Base-by-base conservation (phyloP, 2,797 vertebrate genomes). In the Alauda arvensis region DNA sequence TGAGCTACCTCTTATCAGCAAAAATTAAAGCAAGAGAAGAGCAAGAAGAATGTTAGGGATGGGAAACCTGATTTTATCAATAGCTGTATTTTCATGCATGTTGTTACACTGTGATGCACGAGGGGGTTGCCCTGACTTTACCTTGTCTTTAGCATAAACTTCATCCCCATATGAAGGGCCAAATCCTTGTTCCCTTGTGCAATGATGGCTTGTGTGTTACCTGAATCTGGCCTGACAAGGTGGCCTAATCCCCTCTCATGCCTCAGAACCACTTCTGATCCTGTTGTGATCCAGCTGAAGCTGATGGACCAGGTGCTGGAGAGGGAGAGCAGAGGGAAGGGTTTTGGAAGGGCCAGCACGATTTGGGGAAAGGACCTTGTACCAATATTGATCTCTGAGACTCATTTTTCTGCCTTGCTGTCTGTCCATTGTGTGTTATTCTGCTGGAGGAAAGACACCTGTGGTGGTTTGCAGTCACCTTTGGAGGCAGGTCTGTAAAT, bases 1-100 rank as follows among this genome's bases (percentile, higher is more conserved):
- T 14, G 25, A 92, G 34, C 56, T 90, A 70, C 60, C 31, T 78
- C 68, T 81, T 70, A 85, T 70, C 65, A 77, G 46, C 42, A 90
- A 70, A 66, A 87, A 52, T 39, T 57, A 67, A 72, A 77, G 31
- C 49, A 71, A 71, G 76, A 39, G 40, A 59, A 83, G 77, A 66
- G 42, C 53, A 80, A 74, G 16, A 13, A 12, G 6, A 31, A 23
- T 45, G 3, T 67, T 72, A 57, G 39, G 45, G 39, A 74, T 42
- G 45, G 59, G 51, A 92, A 82, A 68, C 40, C 37, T 39, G 65
- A 23, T 67, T 10, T 4, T 67, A 59, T 46, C 42, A 61, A 23
- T 63, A 69, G 75, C 55, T 75, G 20, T 20, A 43, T 68, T 92
- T 92, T 77, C 51, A 39, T n/a, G 55, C 18, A 31, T 18, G 10